phyloP scores from a whole-genome alignment of 2,113 vertebrate genomes.

The Daubentonia madagascariensis region DNA sequence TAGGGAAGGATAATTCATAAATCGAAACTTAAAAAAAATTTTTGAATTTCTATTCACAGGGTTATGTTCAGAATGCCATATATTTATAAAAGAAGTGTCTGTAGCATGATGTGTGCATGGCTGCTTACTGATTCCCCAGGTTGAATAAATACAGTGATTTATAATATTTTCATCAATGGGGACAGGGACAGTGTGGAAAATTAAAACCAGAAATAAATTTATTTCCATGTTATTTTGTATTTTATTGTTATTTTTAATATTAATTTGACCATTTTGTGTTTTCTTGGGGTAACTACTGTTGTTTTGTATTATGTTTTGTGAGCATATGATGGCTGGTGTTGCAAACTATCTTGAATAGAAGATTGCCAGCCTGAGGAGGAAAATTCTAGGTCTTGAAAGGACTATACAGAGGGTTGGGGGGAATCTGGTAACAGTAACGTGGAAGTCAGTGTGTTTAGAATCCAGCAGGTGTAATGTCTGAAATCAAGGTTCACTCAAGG shows the following conservation, averaged over 20 bases:
- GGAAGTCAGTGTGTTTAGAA: neutral
- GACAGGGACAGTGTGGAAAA: neutral
- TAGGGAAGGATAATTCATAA: neutral
- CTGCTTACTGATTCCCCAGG: neutral
- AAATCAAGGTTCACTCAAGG: neutral
- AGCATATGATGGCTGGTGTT: neutral
- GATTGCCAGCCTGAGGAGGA: neutral
- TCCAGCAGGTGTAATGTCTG: neutral
- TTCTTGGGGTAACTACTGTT: neutral
- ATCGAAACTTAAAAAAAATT: neutral
- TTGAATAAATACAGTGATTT: neutral
- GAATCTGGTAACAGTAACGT: neutral
- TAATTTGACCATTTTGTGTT: neutral
- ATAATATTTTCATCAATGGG: neutral
- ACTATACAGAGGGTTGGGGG: neutral
- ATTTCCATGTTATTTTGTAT: neutral
- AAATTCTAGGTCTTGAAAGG: neutral
- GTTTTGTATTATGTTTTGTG: slow-evolving; percentile 10
- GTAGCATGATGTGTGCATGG: neutral
- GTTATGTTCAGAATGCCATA: neutral
- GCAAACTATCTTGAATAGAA: neutral
- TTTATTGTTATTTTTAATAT: neutral
- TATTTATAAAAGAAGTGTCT: neutral
- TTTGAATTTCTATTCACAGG: neutral
- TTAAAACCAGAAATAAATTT: neutral